Evolutionary conservation across 2,113 vertebrate species (phyloP).

Genomic region (Mystacornis crossleyi): DNA sequence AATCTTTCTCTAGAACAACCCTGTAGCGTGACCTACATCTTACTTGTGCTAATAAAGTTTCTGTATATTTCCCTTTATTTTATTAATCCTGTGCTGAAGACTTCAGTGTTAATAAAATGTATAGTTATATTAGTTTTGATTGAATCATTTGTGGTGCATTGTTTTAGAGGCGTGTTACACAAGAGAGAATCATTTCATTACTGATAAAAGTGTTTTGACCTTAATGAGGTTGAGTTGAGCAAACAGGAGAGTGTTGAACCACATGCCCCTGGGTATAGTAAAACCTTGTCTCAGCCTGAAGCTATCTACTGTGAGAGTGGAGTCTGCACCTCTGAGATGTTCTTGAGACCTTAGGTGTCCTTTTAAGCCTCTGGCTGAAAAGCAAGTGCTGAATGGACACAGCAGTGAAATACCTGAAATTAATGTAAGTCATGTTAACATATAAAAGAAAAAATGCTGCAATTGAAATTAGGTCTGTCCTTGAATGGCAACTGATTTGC

Average conservation of each 20-base stretch:
- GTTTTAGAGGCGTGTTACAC: slow-evolving; percentile 24
- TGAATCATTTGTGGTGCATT: neutral
- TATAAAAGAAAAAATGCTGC: neutral
- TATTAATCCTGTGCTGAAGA: neutral
- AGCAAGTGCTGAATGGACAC: slow-evolving; percentile 26
- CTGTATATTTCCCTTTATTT: neutral
- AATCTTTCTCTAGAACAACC: slow-evolving; percentile 49
- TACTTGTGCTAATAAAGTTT: slow-evolving; percentile 27
- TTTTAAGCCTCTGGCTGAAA: slow-evolving; percentile 39
- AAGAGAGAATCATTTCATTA: slow-evolving; percentile 19
- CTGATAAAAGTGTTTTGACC: slow-evolving; percentile 51
- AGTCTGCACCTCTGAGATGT: neutral
- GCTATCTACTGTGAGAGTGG: neutral
- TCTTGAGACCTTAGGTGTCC: slow-evolving; percentile 43
- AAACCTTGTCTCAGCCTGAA: slow-evolving; percentile 34
- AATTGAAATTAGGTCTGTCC: slow-evolving; percentile 26
- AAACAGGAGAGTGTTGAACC: slow-evolving; percentile 42
- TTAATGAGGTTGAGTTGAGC: slow-evolving; percentile 22
- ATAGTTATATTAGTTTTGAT: neutral
- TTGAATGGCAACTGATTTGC: neutral
- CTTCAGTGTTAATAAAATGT: neutral
- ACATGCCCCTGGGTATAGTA: neutral
- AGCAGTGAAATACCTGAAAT: neutral
- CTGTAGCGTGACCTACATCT: slow-evolving; percentile 46
- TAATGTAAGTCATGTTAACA: slow-evolving; percentile 11